Base-by-base conservation (phyloP, 2,888 invertebrate genomes). In the Cistogaster globosa region DNA sequence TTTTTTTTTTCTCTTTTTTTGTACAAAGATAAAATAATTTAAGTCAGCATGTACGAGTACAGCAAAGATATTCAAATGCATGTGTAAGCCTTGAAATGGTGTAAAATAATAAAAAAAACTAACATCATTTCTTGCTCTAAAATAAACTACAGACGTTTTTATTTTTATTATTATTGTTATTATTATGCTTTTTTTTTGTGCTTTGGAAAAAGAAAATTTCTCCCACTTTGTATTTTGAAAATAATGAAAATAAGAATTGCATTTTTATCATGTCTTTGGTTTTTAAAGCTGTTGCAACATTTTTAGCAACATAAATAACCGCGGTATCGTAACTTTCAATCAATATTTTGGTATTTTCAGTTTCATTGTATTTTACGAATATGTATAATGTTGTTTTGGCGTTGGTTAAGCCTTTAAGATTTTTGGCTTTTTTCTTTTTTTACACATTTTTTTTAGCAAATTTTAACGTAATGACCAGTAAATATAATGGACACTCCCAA, bases 311-410 rank as follows among this genome's bases (percentile, higher is more conserved):
- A 84, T 84, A 84, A 84, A 84, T 84, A 76, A 76, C 76, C 72
- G 42, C 63, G 81, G 77, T 84, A 84, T 84, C 84, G 67, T 62
- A 84, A 84, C 81, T 84, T 84, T 84, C 84, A 84, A 84, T 84
- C 84, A 77, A 81, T 77, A 74, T 77, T 81, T 51, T 58, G 74
- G 77, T 74, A 81, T 77, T 81, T 84, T 84, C 76, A 72, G 76
- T 84, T 84, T 84, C 80, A 72, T 80, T 84, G 84, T 80, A 67
- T 71, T 62, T 22, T 55, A 22, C 9, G 14, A 42, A 14, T 62
- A 45, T 48, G 38, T 76, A 51, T 22, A 38, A 18, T 36, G 42
- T 38, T n/a, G 42, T 72, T 79, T 69, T 75, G 22, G 53, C 51
- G 22, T 65, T 76, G 62, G 81, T 77, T 84, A 74, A 77, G 84